Base-by-base conservation (phyloP, 2,113 vertebrate species). In the Mormyrus lacerda region DNA sequence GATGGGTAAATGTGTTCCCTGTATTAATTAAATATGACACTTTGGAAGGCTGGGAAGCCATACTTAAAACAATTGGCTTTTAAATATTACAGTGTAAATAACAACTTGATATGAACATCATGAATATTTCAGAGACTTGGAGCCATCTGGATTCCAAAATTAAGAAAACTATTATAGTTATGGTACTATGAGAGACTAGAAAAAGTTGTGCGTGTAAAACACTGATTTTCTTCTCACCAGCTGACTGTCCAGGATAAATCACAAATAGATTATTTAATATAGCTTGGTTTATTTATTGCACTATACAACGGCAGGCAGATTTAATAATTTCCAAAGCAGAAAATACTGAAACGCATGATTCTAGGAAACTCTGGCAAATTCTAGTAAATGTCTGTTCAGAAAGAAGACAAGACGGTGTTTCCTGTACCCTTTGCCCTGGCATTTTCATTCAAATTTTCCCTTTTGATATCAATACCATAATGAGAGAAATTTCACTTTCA, bases 11-110 rank as follows among this genome's bases (percentile, higher is more conserved):
- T 94, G 94, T 94, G 94, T 95, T 96, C 95, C 92, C 94, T 93
- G 94, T 87, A 92, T 96, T 96, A 96, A 97, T 97, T 97, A 97
- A 96, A 96, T 94, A 95, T 95, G 95, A 94, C 93, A 95, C 94
- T 94, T 94, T 91, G 93, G 94, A 96, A 90, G 24, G 79, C 4
- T 89, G 85, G 90, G 50, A 58, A 90, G 91, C 90, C 76, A 73
- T 89, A 90, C 91, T 92, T 91, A 86, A 39, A 13, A 73, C 17
- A 58, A 13, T 58, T 61, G 47, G 90, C 85, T 61, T 61, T 82
- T 61, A 13, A 89, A 86, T 35, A 21, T 55, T 83, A 69, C 24
- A 73, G 5, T 42, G 10, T 82, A 79, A 85, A 42, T 21, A 90
- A 79, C 39, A 82, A 89, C 47, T 76, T 58, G 31, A 89, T 61